These are phyloP conservation scores for Mesoclemmys tuberculata DNA, from an alignment of 2,113 vertebrate genomes.

Conservation along the genomic window DNA sequence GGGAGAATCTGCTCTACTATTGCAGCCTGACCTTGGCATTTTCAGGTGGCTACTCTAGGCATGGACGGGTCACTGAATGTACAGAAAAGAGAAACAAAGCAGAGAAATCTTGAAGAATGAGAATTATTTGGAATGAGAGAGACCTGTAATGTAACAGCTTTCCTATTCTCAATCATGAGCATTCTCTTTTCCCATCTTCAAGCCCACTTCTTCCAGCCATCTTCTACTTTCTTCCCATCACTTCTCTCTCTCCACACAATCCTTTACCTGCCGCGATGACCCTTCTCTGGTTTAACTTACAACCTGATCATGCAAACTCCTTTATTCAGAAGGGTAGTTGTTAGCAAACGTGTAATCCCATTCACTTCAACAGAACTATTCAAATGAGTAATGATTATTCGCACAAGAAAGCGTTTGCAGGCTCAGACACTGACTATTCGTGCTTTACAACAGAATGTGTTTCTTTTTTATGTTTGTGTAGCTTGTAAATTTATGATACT, in stretches of 20 bases:
- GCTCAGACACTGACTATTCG: constrained; percentile 34
- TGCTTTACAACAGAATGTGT: constrained; percentile 37
- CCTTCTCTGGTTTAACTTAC: constrained; percentile 36
- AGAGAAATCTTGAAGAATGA: constrained; percentile 33
- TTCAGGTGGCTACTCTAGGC: too few species aligned
- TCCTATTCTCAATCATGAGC: constrained; percentile 55
- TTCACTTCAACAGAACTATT: constrained; percentile 50
- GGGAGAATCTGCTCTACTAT: too few species aligned
- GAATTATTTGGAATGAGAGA: constrained; percentile 35
- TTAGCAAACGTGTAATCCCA: constrained; percentile 54
- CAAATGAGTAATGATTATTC: background rate
- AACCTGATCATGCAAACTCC: constrained; percentile 46
- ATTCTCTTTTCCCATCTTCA: constrained; percentile 5
- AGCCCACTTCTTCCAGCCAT: constrained; percentile 33
- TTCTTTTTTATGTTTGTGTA: background rate
- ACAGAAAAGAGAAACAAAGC: constrained; percentile 27
- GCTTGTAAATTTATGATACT: constrained; percentile 4
- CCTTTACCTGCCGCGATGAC: constrained; percentile 24
- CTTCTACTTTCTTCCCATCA: constrained; percentile 61
- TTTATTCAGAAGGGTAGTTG: background rate
- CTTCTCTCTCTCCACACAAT: constrained; percentile 2
- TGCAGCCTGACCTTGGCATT: too few species aligned
- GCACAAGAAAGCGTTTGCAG: background rate
- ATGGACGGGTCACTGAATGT: background rate
- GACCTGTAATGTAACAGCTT: background rate